A percentile compares a stretch with the other conserved stretches of the same genome.
Conservation (phyloP, 2,797 vertebrate species). For the Margarornis squamiger region DNA sequence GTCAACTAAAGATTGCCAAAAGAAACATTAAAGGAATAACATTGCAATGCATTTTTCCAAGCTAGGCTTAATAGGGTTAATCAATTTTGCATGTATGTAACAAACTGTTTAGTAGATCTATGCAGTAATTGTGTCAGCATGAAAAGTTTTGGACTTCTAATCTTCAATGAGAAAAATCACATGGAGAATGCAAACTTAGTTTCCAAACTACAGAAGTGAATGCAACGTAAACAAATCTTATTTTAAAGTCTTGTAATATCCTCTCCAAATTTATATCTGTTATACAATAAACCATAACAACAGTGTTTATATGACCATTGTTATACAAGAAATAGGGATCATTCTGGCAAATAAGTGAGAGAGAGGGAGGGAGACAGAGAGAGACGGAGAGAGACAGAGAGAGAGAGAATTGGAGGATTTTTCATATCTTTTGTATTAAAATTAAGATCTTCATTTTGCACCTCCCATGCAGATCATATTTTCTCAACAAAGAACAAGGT, state of each 20-base stretch:
- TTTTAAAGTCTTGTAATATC: not conserved
- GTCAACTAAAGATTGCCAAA: not conserved
- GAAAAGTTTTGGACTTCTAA: conserved; percentile 22
- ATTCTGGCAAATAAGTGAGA: not conserved
- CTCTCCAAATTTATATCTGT: not conserved
- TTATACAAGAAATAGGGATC: not conserved
- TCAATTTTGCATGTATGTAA: not conserved
- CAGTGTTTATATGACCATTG: conserved; percentile 1
- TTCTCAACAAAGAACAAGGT: not conserved
- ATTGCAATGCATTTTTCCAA: not conserved
- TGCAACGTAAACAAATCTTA: not conserved
- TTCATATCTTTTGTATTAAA: not conserved
- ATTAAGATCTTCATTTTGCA: not conserved
- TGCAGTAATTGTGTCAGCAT: conserved; percentile 22
- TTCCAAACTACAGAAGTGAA: not conserved
- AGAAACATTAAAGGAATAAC: not conserved
- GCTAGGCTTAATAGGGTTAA: not conserved
- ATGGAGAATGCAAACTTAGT: not conserved
- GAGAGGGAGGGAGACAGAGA: not conserved
- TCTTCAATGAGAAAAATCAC: conserved; percentile 11
- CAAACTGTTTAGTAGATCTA: conserved; percentile 10
- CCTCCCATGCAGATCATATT: not conserved
- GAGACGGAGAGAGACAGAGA: not conserved
- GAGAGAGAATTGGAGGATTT: not conserved
- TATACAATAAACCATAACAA: not conserved